Percentiles rank a stretch among this genome's conserved stretches.
Conservation (phyloP, 2,888 invertebrate species). For the Volucella zonaria region DNA sequence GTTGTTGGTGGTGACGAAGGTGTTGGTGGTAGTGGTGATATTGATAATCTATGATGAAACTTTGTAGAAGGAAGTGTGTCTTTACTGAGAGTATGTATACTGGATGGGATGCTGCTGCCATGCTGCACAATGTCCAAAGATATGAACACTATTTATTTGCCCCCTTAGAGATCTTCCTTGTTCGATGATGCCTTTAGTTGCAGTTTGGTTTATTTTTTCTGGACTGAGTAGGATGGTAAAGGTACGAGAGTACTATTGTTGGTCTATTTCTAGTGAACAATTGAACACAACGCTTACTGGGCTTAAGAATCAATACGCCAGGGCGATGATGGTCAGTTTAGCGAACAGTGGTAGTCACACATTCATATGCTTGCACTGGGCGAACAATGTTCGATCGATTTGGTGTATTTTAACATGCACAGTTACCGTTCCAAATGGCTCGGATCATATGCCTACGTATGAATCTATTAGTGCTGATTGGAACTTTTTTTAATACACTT, state of each 20-base stretch:
- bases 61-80: constrained; percentile 58
- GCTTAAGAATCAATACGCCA: constrained; percentile 41
- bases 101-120: constrained; percentile 46
- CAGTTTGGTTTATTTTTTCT: constrained; percentile 10
- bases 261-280: constrained; percentile 46
- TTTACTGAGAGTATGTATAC: neutral
- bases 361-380: constrained; percentile 39
- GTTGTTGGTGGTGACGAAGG: constrained; percentile 8
- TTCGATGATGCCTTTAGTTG: constrained; percentile 63
- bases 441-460: constrained; percentile 28
- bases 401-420: constrained; percentile 54
- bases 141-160: constrained; percentile 73
- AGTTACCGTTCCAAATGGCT: constrained; percentile 50
- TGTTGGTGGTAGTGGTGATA: constrained; percentile 21
- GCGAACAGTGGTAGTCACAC: constrained; percentile 30
- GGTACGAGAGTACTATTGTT: constrained; percentile 61
- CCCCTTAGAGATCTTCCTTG: constrained; percentile 73
- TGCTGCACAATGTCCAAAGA: constrained; percentile 65
- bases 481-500: constrained; percentile 32
- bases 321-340: constrained; percentile 38
- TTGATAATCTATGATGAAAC: constrained; percentile 44
- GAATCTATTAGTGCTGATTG: constrained; percentile 50
- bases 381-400: constrained; percentile 47
- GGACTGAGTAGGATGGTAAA: constrained; percentile 43
- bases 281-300: constrained; percentile 44